Evolutionary conservation across 2,113 vertebrate species (phyloP), one percentile per base, ranked within the genome.

Genomic region (Hystrix cristata): DNA sequence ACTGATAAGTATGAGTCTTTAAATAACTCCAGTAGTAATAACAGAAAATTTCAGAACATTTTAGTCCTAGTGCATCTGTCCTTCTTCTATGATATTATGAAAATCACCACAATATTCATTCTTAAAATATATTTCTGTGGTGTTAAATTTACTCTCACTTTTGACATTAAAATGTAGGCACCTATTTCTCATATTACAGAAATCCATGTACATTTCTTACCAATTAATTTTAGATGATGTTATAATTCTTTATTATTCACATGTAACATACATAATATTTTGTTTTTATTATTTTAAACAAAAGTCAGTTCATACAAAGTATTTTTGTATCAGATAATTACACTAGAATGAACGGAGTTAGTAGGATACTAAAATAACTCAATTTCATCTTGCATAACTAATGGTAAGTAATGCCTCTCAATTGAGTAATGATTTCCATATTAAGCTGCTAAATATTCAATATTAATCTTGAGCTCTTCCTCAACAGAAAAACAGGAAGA

Each of bases 391-490:
- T 87, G 2, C 2, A 67, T 65, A 69, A 81, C 18, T 94, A 81
- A 92, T 80, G 53, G 57, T 71, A 96, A 74, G 8, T 72, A 82
- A 82, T 72, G 0, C 15, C 38, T 74, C 3, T 87, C 87, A 8
- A 96, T 16, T 98, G 29, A 98, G 57, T 78, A 92, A 97, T 78
- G 69, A 21, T 94, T 89, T 98, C 74, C 91, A 87, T 95, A 74
- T 97, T 94, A 95, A 97, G 5, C 0, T 48, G 89, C 43, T 65
- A 55, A 64, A 64, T 31, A 83, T 65, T 79, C 31, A 78, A 19
- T 87, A 60, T 62, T 96, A 96, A 88, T 67, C 3, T 84, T 92
- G 59, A 87, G 64, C 1, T 55, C 46, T 85, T 90, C 53, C 57
- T 67, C 25, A 91, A 18, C 5, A 94, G 29, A 46, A 90, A 80